phyloP scores from a whole-genome alignment of 1,140 invertebrate species.

The Ceratina japonica region DNA sequence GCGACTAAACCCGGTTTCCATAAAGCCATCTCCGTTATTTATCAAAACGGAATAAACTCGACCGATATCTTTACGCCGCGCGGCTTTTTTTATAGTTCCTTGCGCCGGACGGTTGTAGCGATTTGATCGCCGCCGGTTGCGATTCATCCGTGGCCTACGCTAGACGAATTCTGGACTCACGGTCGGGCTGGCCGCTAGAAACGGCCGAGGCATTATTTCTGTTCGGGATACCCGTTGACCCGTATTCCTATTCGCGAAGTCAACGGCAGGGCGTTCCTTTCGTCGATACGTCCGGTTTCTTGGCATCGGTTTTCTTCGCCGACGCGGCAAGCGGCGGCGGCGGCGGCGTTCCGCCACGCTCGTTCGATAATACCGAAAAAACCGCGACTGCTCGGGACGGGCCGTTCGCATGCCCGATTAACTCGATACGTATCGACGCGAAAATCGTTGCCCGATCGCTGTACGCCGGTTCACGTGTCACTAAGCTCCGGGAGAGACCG shows the following conservation, averaged over 20 bases:
- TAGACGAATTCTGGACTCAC: not conserved
- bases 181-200: slow-evolving; percentile 2
- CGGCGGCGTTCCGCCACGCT: not conserved
- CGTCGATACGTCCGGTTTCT: slow-evolving; percentile 42
- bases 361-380: slow-evolving; percentile 36
- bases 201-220: slow-evolving; percentile 40
- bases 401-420: slow-evolving; percentile 54
- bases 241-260: slow-evolving; percentile 52
- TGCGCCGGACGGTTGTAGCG: too few species aligned
- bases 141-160: not conserved
- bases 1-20: not conserved
- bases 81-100: too few species aligned
- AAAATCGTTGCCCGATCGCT: slow-evolving; percentile 10
- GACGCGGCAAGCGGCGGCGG: not conserved
- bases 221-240: slow-evolving; percentile 52
- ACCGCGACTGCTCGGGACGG: slow-evolving; percentile 44
- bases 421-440: slow-evolving; percentile 45
- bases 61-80: too few species aligned
- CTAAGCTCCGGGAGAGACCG: slow-evolving; percentile 3
- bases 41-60: not conserved
- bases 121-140: too few species aligned
- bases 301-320: slow-evolving; percentile 35
- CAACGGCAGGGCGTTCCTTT: slow-evolving; percentile 43
- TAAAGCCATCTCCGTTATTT: not conserved
- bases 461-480: slow-evolving; percentile 14